phyloP scores from a whole-genome alignment of 2,113 vertebrate genomes.

The Eretmochelys imbricata region DNA sequence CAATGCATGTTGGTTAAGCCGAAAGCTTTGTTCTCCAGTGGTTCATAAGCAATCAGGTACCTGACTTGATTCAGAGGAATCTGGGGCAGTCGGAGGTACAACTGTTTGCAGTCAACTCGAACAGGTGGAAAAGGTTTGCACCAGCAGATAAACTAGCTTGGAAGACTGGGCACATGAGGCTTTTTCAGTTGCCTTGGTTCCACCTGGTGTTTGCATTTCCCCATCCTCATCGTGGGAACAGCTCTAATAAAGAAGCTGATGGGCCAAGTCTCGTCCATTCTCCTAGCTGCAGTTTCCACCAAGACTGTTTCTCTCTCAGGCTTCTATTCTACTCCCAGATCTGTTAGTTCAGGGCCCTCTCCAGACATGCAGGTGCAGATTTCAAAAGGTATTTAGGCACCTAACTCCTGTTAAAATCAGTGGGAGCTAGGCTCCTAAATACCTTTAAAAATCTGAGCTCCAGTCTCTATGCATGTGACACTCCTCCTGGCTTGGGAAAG shows the following conservation, averaged over 20 bases:
- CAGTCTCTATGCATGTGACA: neutral
- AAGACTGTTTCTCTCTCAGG: neutral
- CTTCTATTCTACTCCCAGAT: fast-evolving
- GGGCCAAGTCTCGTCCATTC: neutral
- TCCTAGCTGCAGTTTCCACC: neutral
- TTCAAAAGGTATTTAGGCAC: neutral
- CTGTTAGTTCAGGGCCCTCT: neutral
- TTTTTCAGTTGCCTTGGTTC: neutral
- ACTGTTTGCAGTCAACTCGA: neutral
- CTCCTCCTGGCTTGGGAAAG: neutral
- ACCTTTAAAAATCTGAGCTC: neutral
- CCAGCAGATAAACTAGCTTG: neutral
- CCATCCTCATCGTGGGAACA: neutral
- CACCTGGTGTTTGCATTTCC: neutral
- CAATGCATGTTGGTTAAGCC: neutral
- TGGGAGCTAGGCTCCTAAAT: neutral
- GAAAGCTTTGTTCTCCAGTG: neutral
- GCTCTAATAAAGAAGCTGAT: neutral
- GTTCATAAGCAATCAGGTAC: neutral
- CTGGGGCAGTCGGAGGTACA: too few relatives aligned
- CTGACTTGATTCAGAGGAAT: neutral
- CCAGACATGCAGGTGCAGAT: neutral
- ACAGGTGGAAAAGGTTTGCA: neutral
- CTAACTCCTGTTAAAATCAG: neutral
- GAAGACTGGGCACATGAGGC: neutral